Percentiles rank a stretch among this genome's conserved stretches.
Evolutionary conservation across 2,113 vertebrate species (phyloP).

Genomic region (Condylura cristata): DNA sequence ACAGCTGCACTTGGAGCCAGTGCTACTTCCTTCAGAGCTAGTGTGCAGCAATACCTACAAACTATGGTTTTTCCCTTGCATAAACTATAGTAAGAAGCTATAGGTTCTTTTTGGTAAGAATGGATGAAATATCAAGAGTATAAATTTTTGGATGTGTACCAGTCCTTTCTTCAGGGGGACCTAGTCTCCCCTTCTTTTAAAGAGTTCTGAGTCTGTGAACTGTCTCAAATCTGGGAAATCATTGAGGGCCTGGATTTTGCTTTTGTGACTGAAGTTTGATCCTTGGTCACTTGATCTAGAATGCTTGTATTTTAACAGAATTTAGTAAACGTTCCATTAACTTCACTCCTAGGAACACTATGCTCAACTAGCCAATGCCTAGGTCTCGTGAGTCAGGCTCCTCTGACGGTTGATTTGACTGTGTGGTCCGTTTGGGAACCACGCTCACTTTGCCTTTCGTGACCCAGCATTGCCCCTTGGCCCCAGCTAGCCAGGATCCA

Average conservation of each 20-base stretch:
- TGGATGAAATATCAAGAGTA: not conserved
- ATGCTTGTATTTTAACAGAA: not conserved
- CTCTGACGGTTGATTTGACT: too few relatives aligned
- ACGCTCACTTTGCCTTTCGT: not conserved
- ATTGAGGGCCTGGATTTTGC: not conserved
- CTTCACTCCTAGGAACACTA: not conserved
- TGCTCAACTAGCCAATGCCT: not conserved
- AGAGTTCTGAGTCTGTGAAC: not conserved
- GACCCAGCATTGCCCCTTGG: not conserved
- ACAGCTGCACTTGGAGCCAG: not conserved
- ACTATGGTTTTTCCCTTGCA: not conserved
- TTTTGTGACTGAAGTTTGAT: not conserved
- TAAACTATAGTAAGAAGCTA: not conserved
- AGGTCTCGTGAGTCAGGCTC: not conserved
- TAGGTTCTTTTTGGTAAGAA: not conserved
- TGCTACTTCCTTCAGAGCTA: not conserved
- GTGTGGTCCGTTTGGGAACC: not conserved
- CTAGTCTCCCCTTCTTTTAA: not conserved
- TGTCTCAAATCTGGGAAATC: not conserved
- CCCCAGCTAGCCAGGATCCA: not conserved
- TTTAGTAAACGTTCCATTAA: not conserved
- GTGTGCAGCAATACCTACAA: not conserved
- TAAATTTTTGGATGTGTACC: not conserved
- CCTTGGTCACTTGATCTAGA: not conserved
- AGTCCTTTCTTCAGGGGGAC: not conserved